Conservation (phyloP, 2,888 invertebrate species). For the Ectropis crepuscularia region DNA sequence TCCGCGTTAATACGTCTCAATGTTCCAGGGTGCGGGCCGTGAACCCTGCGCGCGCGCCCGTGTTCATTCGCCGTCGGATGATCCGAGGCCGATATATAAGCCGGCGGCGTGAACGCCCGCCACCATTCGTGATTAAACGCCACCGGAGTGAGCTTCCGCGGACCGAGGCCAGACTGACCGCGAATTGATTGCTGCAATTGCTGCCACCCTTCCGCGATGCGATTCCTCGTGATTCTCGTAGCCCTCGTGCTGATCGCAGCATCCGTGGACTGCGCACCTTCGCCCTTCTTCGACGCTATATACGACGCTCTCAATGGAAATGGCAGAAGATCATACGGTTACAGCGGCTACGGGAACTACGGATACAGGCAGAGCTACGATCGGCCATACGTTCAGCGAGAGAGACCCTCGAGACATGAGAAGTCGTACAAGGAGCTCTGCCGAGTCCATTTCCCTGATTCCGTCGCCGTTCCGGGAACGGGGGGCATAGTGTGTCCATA, state of each 20-base stretch:
- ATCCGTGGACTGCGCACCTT: conserved; percentile 54
- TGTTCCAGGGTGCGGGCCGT: conserved; percentile 79
- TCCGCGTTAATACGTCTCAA: conserved; percentile 61
- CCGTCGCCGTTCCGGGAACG: conserved; percentile 77
- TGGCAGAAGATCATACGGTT: conserved; percentile 68
- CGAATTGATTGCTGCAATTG: conserved; percentile 76
- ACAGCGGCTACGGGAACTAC: conserved; percentile 57
- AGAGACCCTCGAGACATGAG: conserved; percentile 60
- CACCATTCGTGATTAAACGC: conserved; percentile 79
- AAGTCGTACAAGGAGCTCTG: conserved; percentile 89
- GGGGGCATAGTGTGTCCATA: conserved; percentile 87
- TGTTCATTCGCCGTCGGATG: conserved; percentile 75
- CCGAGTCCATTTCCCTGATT: conserved; percentile 86
- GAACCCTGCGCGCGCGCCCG: conserved; percentile 74
- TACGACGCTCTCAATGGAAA: conserved; percentile 77
- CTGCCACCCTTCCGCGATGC: conserved; percentile 74
- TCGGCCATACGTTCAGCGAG: conserved; percentile 6
- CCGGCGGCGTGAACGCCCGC: conserved; percentile 70
- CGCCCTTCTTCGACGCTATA: conserved; percentile 77
- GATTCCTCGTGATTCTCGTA: conserved; percentile 51
- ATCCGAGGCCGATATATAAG: conserved; percentile 83
- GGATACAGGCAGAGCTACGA: conserved; percentile 38
- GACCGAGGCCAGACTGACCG: conserved; percentile 74
- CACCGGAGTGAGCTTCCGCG: conserved; percentile 76
- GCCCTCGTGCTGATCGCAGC: conserved; percentile 54